phyloP scores from a whole-genome alignment of 1,140 invertebrate genomes.

The Drosophila nigromelanica region DNA sequence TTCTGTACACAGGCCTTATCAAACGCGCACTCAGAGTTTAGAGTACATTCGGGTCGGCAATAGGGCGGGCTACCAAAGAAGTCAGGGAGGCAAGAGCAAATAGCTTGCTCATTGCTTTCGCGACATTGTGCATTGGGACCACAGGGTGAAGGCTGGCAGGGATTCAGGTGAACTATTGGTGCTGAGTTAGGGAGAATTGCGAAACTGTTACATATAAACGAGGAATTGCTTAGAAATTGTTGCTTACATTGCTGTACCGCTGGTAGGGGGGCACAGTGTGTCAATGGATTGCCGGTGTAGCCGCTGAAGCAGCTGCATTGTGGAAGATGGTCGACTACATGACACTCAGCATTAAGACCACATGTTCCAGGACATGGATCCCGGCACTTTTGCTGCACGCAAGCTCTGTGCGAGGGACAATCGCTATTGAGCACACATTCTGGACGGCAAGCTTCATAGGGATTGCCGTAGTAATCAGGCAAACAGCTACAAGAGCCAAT shows the following conservation, averaged over 20 bases:
- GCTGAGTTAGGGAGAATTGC: conserved; percentile 16
- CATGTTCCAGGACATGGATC: conserved; percentile 92
- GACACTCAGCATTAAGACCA: conserved; percentile 89
- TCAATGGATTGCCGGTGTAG: conserved; percentile 89
- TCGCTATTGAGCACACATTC: conserved; percentile 90
- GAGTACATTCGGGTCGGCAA: conserved; percentile 90
- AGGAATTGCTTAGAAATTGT: conserved; percentile 5
- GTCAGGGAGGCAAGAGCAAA: conserved; percentile 88
- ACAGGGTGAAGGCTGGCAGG: conserved; percentile 89
- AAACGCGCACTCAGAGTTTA: conserved; percentile 90
- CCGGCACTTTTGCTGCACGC: conserved; percentile 89
- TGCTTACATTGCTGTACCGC: conserved; percentile 85
- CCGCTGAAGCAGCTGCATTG: conserved; percentile 88
- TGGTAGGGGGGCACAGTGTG: conserved; percentile 83
- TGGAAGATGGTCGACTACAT: conserved; percentile 90
- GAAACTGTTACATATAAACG: conserved; percentile 81
- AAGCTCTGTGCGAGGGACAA: conserved; percentile 88
- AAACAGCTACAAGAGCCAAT: conserved; percentile 89
- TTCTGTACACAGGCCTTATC: conserved; percentile 88
- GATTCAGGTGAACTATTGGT: conserved; percentile 66
- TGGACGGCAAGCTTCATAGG: conserved; percentile 90
- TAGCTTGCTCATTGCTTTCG: conserved; percentile 87
- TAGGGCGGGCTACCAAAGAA: conserved; percentile 89
- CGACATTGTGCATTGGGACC: conserved; percentile 90
- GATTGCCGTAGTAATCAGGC: conserved; percentile 89